Conservation (phyloP, 2,113 vertebrate species). For the Forbesichthys agassizii region DNA sequence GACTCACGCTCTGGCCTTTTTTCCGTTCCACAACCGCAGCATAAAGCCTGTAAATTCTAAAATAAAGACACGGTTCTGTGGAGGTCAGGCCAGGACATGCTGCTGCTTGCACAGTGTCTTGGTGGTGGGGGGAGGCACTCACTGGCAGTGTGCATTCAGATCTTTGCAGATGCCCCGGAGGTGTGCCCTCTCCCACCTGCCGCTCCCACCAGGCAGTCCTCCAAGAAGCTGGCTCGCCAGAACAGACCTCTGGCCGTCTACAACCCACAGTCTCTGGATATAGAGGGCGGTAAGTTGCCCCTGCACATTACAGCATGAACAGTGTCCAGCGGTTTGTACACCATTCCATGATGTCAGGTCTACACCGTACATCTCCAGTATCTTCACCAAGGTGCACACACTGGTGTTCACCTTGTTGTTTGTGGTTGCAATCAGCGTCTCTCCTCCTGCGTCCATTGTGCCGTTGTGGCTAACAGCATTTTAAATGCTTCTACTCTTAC, state of each 20-base stretch:
- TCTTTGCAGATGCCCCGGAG: slow-evolving; percentile 90
- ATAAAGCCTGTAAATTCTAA: slow-evolving; percentile 34
- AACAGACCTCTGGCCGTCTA: slow-evolving; percentile 94
- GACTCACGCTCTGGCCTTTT: slow-evolving; percentile 40
- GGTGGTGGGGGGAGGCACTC: slow-evolving; percentile 23
- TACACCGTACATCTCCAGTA: too few species aligned
- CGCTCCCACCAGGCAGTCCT: slow-evolving; percentile 86
- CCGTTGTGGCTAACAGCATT: too few species aligned
- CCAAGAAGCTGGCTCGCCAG: slow-evolving; percentile 86
- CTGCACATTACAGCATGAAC: background rate
- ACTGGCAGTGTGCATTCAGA: slow-evolving; percentile 80
- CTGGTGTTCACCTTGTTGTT: background rate
- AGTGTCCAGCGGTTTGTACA: background rate
- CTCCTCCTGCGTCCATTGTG: too few species aligned
- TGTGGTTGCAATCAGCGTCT: too few species aligned
- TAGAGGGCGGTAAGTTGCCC: slow-evolving; percentile 85
- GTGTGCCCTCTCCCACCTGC: slow-evolving; percentile 72
- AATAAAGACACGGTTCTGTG: slow-evolving; percentile 9
- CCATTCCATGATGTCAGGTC: background rate
- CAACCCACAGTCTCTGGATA: slow-evolving; percentile 87
- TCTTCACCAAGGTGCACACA: background rate
- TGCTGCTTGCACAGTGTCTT: background rate
- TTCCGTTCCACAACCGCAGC: slow-evolving; percentile 37
- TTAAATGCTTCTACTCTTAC: too few species aligned
- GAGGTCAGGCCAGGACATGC: slow-evolving; percentile 47